Evolutionary conservation across 2,797 vertebrate genomes (phyloP), one percentile per base, ranked within the genome.

Genomic region (Melanotaenia parkinsoni): DNA sequence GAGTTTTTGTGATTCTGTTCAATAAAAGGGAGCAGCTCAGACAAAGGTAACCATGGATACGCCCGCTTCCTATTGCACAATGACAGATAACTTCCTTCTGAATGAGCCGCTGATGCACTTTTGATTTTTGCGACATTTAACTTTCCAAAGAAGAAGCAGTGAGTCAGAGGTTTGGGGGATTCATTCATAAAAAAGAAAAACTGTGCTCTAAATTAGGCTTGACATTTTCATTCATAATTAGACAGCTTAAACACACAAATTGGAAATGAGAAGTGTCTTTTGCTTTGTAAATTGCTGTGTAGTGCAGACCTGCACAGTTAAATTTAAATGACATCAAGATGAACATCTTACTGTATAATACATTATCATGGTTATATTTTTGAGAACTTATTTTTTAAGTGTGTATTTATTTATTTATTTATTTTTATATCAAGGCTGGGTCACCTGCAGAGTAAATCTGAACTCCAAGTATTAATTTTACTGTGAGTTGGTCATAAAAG

Each of bases 31-130:
- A 58, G 62, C 72, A 71, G 76, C 53, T 61, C 40, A 70, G 47
- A 76, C 69, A 83, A 73, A 81, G 59, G 73, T 88, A 81, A 83
- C 86, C 78, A 86, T 87, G 78, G 83, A 67, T 78, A 84, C 82
- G 69, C 60, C 72, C 67, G 64, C 75, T 89, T 88, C 77, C 82
- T 90, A 58, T 89, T 90, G 68, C 84, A 83, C 74, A 89, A 86
- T 13, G 68, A 16, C 64, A 74, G 51, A 80, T 72, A 58, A 75
- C 80, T 88, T 88, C 83, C 87, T 86, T 82, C 76, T 4, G 14
- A 77, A 85, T 61, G 53, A 81, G 66, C 58, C 62, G 35, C 10
- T 0, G 50, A 45, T 75, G 83, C 85, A 75, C 70, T 88, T 87
- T 81, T 78, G 58, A 74, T 69, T 85, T 84, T 88, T 88, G 73